Conservation (phyloP, 2,888 invertebrate genomes). For the Pseudanteris insignis region DNA sequence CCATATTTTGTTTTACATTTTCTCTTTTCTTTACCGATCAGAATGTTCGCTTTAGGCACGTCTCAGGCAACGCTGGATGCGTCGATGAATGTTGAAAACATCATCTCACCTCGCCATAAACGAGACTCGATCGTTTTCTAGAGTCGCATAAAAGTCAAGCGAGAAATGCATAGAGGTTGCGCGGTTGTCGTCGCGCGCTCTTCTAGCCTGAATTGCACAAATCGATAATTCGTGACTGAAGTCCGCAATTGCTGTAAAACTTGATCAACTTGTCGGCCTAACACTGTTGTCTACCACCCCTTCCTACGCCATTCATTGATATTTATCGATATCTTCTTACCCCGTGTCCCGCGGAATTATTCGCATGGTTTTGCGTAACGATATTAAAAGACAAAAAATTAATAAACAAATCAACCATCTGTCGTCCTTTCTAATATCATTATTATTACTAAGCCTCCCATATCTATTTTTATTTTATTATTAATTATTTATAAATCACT, state of each 20-base stretch:
- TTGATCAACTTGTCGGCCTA: conserved; percentile 38
- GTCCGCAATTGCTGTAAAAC: conserved; percentile 45
- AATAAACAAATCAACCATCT: too few species aligned
- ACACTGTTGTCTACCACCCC: conserved; percentile 26
- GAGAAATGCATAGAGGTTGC: conserved; percentile 43
- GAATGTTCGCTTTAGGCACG: too few species aligned
- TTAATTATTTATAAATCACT: too few species aligned
- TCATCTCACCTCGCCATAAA: conserved; percentile 21
- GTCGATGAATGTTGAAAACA: conserved; percentile 15
- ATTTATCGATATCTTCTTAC: background rate
- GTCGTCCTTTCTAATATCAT: background rate
- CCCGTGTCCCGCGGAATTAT: too few species aligned
- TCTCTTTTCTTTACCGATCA: background rate
- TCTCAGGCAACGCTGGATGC: background rate
- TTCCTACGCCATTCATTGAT: background rate
- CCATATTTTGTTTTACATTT: background rate
- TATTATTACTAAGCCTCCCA: background rate
- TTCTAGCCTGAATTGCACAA: conserved; percentile 46
- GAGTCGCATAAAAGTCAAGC: conserved; percentile 33
- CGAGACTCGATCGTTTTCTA: conserved; percentile 20
- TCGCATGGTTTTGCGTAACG: too few species aligned
- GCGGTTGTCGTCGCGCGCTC: conserved; percentile 38
- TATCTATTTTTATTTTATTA: background rate
- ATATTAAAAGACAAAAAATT: too few species aligned
- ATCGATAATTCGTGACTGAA: conserved; percentile 46